Evolutionary conservation across 2,888 invertebrate species (phyloP).

Genomic region (Pristionchus maxplancki): DNA sequence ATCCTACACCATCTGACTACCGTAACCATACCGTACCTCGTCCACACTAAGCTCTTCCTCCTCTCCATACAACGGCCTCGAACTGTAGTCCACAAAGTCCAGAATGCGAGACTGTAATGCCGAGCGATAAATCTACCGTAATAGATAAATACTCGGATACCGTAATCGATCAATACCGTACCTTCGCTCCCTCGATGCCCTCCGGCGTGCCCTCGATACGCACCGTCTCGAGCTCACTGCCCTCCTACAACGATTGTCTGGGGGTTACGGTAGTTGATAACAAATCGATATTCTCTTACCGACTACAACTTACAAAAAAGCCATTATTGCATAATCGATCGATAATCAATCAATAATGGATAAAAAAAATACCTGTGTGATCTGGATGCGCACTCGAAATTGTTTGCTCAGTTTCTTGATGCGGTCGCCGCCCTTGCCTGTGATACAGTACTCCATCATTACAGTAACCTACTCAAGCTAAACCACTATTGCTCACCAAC

Average conservation of each 20-base stretch:
- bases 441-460: not conserved
- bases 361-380: constrained; percentile 45
- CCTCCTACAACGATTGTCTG: constrained; percentile 34
- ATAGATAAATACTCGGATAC: not conserved
- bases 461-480: too few species aligned
- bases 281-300: not conserved
- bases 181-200: constrained; percentile 43
- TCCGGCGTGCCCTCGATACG: constrained; percentile 36
- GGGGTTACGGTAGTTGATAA: not conserved
- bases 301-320: not conserved
- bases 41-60: not conserved
- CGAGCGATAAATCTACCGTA: not conserved
- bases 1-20: not conserved
- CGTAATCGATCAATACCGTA: not conserved
- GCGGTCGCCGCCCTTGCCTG: constrained; percentile 41
- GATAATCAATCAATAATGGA: not conserved
- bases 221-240: constrained; percentile 39
- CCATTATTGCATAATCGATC: not conserved
- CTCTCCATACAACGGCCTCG: not conserved
- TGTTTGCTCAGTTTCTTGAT: not conserved
- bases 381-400: not conserved
- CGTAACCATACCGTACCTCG: constrained; percentile 4
- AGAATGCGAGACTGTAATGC: not conserved
- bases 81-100: not conserved
- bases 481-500: too few species aligned